Percentiles rank a stretch among this genome's conserved stretches.
These are phyloP conservation scores for Morphnarchus princeps DNA, from an alignment of 2,113 vertebrate species.

Conservation along the genomic window DNA sequence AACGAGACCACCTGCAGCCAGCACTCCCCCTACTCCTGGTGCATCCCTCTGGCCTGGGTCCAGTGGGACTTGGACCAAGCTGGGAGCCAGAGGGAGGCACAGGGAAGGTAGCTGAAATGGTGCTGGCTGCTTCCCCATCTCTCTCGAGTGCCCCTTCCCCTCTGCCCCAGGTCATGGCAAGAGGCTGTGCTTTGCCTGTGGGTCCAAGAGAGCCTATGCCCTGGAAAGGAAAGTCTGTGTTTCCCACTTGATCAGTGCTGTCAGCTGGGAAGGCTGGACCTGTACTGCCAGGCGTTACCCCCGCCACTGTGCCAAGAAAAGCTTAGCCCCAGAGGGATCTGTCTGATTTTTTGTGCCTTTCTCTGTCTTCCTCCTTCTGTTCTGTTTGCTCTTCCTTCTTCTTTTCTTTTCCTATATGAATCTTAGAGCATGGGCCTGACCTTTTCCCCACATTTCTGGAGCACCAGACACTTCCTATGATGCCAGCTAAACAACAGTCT, in stretches of 20 bases:
- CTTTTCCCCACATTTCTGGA: not conserved
- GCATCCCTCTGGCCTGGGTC: no score
- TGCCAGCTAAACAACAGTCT: not conserved
- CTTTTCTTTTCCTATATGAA: not conserved
- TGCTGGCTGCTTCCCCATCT: not conserved
- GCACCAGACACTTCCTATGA: not conserved
- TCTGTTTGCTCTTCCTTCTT: not conserved
- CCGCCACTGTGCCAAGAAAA: rapidly evolving
- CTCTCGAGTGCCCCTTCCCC: not conserved
- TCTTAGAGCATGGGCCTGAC: not conserved
- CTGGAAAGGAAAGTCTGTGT: not conserved
- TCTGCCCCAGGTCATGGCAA: rapidly evolving
- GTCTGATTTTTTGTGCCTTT: not conserved
- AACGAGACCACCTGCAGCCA: not conserved
- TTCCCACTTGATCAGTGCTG: not conserved
- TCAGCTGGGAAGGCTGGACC: not conserved
- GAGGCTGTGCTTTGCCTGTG: not conserved
- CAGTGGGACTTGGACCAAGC: not conserved
- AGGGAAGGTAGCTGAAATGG: not conserved
- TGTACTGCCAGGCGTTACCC: not conserved
- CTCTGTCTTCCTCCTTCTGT: not conserved
- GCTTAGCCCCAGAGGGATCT: not conserved
- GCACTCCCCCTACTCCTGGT: not conserved
- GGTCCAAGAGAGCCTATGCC: no score
- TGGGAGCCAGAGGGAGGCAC: not conserved